These are phyloP conservation scores for Chymomyza caudatula DNA, from an alignment of 2,888 invertebrate genomes.

Conservation along the genomic window DNA sequence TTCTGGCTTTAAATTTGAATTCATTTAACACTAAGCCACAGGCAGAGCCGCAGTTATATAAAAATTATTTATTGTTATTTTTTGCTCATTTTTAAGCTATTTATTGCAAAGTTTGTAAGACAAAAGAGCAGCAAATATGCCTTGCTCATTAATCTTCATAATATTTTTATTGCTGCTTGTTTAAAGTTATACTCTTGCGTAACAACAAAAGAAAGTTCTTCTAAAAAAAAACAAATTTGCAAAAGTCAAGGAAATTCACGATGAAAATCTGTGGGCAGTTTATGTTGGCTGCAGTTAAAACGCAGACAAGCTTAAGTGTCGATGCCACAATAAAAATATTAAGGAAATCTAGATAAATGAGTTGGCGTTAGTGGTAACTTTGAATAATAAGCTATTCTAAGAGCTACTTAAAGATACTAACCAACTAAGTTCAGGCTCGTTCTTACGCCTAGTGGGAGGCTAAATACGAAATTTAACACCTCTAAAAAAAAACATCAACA, in stretches of 20 bases:
- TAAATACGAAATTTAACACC: too few species aligned
- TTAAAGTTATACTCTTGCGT: constrained; percentile 18
- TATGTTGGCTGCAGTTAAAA: not conserved
- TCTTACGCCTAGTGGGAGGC: too few species aligned
- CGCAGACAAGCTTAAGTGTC: not conserved
- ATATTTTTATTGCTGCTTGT: constrained; percentile 50
- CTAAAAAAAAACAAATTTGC: not conserved
- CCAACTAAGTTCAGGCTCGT: too few species aligned
- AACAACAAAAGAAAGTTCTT: not conserved
- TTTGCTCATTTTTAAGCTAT: not conserved
- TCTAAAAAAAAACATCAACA: too few species aligned
- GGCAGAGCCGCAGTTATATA: not conserved
- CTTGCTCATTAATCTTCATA: constrained; percentile 59
- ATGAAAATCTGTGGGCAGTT: not conserved
- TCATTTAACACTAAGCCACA: not conserved
- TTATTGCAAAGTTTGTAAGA: constrained; percentile 31
- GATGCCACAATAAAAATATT: too few species aligned
- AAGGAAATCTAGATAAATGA: too few species aligned
- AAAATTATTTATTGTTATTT: not conserved
- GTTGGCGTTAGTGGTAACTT: too few species aligned
- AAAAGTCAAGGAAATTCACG: not conserved
- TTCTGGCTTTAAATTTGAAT: not conserved
- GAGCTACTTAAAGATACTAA: too few species aligned
- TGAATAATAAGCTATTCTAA: too few species aligned
- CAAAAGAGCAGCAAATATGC: constrained; percentile 20